These are phyloP conservation scores for Menidia beryllina DNA, from an alignment of 2,113 vertebrate genomes.

Conservation along the genomic window DNA sequence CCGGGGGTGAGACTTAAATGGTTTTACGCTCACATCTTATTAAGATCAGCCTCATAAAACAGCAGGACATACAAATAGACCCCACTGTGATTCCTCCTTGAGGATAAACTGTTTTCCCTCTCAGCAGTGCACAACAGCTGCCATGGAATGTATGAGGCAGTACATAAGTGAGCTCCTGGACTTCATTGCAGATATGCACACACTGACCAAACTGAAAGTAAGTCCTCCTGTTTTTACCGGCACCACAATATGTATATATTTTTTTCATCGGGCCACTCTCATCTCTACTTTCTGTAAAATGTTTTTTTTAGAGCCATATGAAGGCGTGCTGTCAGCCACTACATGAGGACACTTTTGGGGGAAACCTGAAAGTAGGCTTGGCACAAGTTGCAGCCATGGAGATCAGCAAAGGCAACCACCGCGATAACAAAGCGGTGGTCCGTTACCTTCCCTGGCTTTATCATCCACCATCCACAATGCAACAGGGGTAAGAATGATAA, in stretches of 20 bases:
- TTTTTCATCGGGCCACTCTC: neutral
- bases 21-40: constrained; percentile 43
- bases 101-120: constrained; percentile 55
- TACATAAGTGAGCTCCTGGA: constrained; percentile 94
- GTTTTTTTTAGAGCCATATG: constrained; percentile 92
- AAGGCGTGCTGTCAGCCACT: constrained; percentile 98
- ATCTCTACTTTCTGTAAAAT: constrained; percentile 5
- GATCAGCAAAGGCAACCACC: constrained; percentile 96
- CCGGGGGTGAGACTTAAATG: constrained; percentile 88
- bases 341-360: constrained; percentile 98
- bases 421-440: constrained; percentile 97
- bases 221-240: constrained; percentile 41
- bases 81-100: constrained; percentile 50
- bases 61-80: constrained; percentile 46
- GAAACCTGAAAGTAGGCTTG: constrained; percentile 97
- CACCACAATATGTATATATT: neutral
- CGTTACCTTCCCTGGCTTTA: constrained; percentile 98
- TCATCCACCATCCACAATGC: constrained; percentile 97
- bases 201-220: constrained; percentile 96
- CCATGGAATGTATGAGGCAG: constrained; percentile 97
- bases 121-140: constrained; percentile 92
- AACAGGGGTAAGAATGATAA: constrained; percentile 90
- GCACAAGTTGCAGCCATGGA: constrained; percentile 98
- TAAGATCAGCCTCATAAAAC: constrained; percentile 63
- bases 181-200: constrained; percentile 99